Evolutionary conservation across 2,888 invertebrate species (phyloP), one percentile per base, ranked within the genome.

Genomic region (Protonemura montana): DNA sequence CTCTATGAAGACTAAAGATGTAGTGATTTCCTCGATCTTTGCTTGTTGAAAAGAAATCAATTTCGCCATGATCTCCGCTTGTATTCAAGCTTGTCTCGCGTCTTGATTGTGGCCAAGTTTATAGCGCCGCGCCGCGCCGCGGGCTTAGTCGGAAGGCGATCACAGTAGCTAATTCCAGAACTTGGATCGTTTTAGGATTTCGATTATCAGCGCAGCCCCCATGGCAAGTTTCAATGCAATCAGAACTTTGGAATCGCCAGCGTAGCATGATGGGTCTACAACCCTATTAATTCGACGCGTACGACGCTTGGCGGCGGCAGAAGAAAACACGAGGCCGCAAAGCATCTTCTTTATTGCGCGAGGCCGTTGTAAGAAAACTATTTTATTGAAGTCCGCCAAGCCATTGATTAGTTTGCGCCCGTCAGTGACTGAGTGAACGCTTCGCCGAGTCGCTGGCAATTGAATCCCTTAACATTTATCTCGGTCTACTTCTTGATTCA

Each of bases 111-210:
- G 35, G 35, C 35, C 3, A 35, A 35, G 35, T 35, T 35, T 10
- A 21, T 21, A 21, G 59, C 59, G 13, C 13, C 41, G 41, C 6
- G 41, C 13, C 16, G 59, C 59, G 59, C 21, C 59, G 6, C 5
- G 10, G 13, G 59, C 59, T 2, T 10, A 10, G 59, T 59, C 59
- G 59, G 59, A 21, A 10, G 16, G 59, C 59, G 59, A 59, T 59
- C 59, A 21, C 59, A 21, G 16, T 21, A 21, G 59, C 59, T 59
- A 59, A 59, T 59, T 59, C 59, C 59, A 10, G 21, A 59, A 59
- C 59, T 59, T 21, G 59, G 59, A 59, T 59, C 59, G 59, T 59
- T 59, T 59, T 59, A 59, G 59, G 59, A 59, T 59, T 59, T 59
- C 59, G 59, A 59, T 59, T 59, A 59, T 59, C 59, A 59, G 59